These are phyloP conservation scores for Eira barbara DNA, from an alignment of 2,113 vertebrate genomes.

Conservation along the genomic window DNA sequence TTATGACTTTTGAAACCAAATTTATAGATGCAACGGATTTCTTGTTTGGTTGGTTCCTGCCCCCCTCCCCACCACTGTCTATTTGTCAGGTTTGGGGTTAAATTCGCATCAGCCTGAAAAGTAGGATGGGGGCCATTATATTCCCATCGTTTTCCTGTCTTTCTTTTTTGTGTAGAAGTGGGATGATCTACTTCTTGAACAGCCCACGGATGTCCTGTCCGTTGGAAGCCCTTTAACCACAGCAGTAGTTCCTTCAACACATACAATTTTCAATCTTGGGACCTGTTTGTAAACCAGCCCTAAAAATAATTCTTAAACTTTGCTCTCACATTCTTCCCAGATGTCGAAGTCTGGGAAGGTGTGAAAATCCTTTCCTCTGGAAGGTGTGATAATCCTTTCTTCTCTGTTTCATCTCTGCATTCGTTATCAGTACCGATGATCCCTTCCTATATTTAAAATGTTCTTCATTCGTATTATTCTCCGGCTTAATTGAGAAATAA, in stretches of 20 bases:
- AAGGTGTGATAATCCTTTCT: neutral
- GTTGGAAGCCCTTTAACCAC: neutral
- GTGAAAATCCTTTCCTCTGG: neutral
- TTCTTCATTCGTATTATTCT: neutral
- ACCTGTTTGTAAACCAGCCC: neutral
- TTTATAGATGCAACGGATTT: neutral
- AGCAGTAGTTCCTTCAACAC: accelerated
- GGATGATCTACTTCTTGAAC: neutral
- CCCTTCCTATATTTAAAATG: neutral
- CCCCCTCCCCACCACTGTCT: too few species aligned
- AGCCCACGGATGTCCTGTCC: neutral
- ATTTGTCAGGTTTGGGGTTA: neutral
- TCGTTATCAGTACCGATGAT: neutral
- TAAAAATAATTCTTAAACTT: neutral
- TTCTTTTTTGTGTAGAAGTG: neutral
- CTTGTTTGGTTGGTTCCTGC: neutral
- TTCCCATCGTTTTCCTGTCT: neutral
- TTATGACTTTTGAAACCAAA: neutral
- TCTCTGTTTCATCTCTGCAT: neutral
- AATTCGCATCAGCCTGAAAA: too few species aligned
- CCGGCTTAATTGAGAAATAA: neutral
- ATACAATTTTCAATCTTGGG: neutral
- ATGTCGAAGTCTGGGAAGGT: accelerated
- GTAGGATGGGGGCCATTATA: too few species aligned
- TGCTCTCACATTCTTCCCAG: neutral